phyloP scores from a whole-genome alignment of 1,140 invertebrate species.

The Lasioglossum baleicum region DNA sequence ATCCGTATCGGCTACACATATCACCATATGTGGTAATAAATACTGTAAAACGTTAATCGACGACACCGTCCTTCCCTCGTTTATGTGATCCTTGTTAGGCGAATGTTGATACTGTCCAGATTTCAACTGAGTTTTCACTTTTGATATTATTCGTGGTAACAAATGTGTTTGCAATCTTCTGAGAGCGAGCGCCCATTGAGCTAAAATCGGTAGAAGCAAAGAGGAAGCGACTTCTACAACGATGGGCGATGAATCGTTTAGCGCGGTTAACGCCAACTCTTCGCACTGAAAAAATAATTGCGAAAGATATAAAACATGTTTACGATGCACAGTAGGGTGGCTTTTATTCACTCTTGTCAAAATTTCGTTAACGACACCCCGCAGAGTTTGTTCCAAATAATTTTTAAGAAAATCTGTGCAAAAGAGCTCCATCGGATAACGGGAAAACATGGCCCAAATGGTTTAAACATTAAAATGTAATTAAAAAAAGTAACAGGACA shows the following conservation, averaged over 20 bases:
- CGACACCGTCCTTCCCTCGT: slow-evolving; percentile 68
- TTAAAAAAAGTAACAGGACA: too few species aligned
- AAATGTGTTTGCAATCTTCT: slow-evolving; percentile 79
- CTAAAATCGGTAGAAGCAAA: slow-evolving; percentile 81
- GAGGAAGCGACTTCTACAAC: slow-evolving; percentile 79
- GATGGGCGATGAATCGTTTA: slow-evolving; percentile 80
- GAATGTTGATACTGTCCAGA: slow-evolving; percentile 64
- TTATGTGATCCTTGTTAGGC: slow-evolving; percentile 70
- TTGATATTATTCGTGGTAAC: slow-evolving; percentile 70
- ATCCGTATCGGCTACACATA: slow-evolving; percentile 77
- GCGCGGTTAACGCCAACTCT: slow-evolving; percentile 81
- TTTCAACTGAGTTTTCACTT: slow-evolving; percentile 71
- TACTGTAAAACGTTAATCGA: slow-evolving; percentile 77
- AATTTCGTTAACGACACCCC: too few species aligned
- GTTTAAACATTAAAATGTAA: too few species aligned
- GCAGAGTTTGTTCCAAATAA: too few species aligned
- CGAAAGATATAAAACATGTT: background rate
- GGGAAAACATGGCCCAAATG: too few species aligned
- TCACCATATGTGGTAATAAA: slow-evolving; percentile 80
- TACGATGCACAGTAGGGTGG: background rate
- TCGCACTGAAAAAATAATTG: slow-evolving; percentile 78
- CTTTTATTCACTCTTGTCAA: too few species aligned
- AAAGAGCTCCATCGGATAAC: too few species aligned
- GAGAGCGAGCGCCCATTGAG: slow-evolving; percentile 84
- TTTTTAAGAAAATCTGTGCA: too few species aligned